phyloP scores from a whole-genome alignment of 2,113 vertebrate genomes.

The Argyrosomus japonicus region DNA sequence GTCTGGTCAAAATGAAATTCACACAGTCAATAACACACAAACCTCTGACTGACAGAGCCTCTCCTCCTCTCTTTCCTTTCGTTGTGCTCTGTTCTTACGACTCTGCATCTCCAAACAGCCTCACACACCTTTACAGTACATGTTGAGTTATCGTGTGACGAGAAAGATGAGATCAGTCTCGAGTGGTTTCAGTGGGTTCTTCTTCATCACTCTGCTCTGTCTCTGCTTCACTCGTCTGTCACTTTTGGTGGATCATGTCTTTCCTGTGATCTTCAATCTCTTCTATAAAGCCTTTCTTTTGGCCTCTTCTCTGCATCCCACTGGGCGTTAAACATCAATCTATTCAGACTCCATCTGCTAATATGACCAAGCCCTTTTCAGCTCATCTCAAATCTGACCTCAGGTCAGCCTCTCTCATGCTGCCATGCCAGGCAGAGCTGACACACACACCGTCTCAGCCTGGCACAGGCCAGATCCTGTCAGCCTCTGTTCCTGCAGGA shows the following conservation, averaged over 20 bases:
- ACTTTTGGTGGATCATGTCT: neutral
- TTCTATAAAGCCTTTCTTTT: neutral
- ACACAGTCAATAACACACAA: too few species aligned
- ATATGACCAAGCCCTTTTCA: neutral
- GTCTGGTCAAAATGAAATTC: too few species aligned
- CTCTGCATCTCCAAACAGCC: neutral
- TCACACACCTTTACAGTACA: neutral
- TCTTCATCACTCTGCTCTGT: too few species aligned
- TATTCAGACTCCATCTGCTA: slow-evolving; percentile 21
- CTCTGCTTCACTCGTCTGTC: neutral
- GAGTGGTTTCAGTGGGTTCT: neutral
- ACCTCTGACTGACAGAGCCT: too few species aligned
- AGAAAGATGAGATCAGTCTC: neutral
- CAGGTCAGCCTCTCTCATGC: slow-evolving; percentile 3
- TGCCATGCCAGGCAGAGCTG: slow-evolving; percentile 28
- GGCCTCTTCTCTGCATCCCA: neutral
- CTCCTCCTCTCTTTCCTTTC: too few species aligned
- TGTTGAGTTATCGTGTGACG: neutral
- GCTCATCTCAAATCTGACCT: slow-evolving; percentile 25
- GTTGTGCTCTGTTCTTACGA: too few species aligned
- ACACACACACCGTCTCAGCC: too few species aligned
- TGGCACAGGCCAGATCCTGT: too few species aligned
- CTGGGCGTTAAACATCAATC: neutral
- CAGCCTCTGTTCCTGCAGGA: too few species aligned
- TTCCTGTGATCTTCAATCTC: neutral